A percentile compares a stretch with the other conserved stretches of the same genome.
Conservation (phyloP, 1,140 invertebrate species). For the Augochlora pura region DNA sequence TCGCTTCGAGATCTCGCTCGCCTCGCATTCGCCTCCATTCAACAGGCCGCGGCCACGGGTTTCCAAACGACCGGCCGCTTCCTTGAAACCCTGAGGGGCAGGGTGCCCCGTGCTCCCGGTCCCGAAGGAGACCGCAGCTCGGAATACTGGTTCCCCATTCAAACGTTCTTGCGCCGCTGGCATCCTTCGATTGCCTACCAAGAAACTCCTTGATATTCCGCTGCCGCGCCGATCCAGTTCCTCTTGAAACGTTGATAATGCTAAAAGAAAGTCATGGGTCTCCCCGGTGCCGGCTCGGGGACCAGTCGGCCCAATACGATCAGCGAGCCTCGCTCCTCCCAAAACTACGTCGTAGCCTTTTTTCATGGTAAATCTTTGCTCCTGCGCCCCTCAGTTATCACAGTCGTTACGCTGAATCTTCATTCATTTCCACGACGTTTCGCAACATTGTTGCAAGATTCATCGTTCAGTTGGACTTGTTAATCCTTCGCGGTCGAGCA, state of each 20-base stretch:
- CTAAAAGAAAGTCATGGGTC: not conserved
- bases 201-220: conserved; percentile 69
- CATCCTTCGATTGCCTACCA: conserved; percentile 43
- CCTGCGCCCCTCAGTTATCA: no score
- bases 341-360: no score
- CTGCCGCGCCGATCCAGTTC: conserved; percentile 54
- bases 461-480: no score
- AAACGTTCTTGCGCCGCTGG: conserved; percentile 62
- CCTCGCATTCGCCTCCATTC: conserved; percentile 54
- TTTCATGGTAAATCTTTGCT: no score
- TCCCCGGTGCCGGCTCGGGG: no score
- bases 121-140: conserved; percentile 15
- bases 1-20: conserved; percentile 8
- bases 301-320: no score
- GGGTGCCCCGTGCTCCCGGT: conserved; percentile 56
- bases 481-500: no score
- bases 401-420: no score
- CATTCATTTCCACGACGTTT: no score
- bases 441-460: no score
- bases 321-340: no score
- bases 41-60: conserved; percentile 53
- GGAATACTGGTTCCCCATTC: conserved; percentile 64
- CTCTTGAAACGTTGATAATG: conserved; percentile 42
- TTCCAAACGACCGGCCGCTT: conserved; percentile 65
- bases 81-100: conserved; percentile 55